Percentiles rank a stretch among this genome's conserved stretches.
Conservation (phyloP, 2,113 vertebrate species). For the Oplegnathus fasciatus region DNA sequence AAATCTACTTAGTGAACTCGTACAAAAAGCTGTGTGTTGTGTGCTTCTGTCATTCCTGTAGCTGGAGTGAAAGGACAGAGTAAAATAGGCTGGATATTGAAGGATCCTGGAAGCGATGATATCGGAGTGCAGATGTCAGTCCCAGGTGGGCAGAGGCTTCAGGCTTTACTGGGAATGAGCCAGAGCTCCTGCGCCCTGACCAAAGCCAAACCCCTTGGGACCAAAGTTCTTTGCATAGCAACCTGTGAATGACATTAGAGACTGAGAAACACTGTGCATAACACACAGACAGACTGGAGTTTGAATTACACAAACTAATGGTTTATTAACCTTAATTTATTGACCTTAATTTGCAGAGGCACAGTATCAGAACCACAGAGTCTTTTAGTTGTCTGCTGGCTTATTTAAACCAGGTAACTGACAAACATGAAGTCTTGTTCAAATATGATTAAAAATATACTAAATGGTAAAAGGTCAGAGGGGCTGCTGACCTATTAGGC, state of each 20-base stretch:
- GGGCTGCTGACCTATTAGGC: not conserved
- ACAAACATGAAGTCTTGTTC: not conserved
- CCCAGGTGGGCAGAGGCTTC: slow-evolving; percentile 5
- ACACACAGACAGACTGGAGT: not conserved
- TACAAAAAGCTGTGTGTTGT: slow-evolving; percentile 27
- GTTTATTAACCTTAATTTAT: not conserved
- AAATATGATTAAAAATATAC: not conserved
- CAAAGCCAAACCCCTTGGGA: slow-evolving; percentile 97
- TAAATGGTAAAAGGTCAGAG: slow-evolving; percentile 19
- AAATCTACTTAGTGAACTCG: not conserved
- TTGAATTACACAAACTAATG: not conserved
- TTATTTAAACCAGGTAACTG: not conserved
- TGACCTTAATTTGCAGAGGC: not conserved
- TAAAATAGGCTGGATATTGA: slow-evolving; percentile 24
- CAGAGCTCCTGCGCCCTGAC: slow-evolving; percentile 94
- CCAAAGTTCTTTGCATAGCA: slow-evolving; percentile 98
- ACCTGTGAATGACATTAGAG: slow-evolving; percentile 80
- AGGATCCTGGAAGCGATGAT: slow-evolving; percentile 35
- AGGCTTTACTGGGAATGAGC: slow-evolving; percentile 90
- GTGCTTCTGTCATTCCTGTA: slow-evolving; percentile 7
- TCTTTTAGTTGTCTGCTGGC: not conserved
- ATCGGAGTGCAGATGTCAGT: slow-evolving; percentile 13
- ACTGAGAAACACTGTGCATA: not conserved
- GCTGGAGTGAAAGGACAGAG: slow-evolving; percentile 36
- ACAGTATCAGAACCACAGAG: not conserved